Conservation (phyloP, 2,888 invertebrate species). For the Aphodius granarius region DNA sequence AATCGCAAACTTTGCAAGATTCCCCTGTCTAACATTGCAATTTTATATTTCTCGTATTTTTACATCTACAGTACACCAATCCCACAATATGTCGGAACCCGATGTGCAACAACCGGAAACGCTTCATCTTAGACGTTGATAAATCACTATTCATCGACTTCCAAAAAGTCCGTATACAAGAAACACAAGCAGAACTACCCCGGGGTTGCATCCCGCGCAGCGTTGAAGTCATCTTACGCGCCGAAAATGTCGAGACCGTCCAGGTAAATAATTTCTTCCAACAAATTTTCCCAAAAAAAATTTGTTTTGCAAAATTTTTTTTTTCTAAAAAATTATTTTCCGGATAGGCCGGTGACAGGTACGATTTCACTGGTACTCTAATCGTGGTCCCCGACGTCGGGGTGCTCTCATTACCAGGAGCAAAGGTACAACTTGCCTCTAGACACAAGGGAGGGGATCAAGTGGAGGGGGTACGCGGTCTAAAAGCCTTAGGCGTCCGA, state of each 20-base stretch:
- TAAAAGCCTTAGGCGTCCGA: constrained; percentile 73
- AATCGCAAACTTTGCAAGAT: no score
- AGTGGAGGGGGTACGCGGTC: constrained; percentile 65
- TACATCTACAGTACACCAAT: constrained; percentile 73
- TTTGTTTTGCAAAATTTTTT: background rate
- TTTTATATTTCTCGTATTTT: no score
- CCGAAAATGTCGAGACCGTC: constrained; percentile 95
- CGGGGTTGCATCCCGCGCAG: constrained; percentile 96
- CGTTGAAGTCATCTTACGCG: constrained; percentile 91
- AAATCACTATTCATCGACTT: constrained; percentile 97
- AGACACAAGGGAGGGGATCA: constrained; percentile 73
- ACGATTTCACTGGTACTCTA: constrained; percentile 93
- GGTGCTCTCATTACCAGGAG: constrained; percentile 81
- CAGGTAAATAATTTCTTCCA: no score
- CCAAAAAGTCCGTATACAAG: constrained; percentile 95
- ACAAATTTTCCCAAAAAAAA: constrained; percentile 63
- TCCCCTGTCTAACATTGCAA: no score
- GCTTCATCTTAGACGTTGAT: constrained; percentile 90
- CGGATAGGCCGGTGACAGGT: constrained; percentile 75
- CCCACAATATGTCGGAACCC: constrained; percentile 97
- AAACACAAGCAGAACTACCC: constrained; percentile 95
- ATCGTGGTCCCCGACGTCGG: constrained; percentile 98
- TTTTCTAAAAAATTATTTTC: background rate
- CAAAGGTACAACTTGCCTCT: constrained; percentile 79
- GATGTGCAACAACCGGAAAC: constrained; percentile 87